Conservation (phyloP, 1,140 invertebrate species). For the Zaprionus lachaisei region DNA sequence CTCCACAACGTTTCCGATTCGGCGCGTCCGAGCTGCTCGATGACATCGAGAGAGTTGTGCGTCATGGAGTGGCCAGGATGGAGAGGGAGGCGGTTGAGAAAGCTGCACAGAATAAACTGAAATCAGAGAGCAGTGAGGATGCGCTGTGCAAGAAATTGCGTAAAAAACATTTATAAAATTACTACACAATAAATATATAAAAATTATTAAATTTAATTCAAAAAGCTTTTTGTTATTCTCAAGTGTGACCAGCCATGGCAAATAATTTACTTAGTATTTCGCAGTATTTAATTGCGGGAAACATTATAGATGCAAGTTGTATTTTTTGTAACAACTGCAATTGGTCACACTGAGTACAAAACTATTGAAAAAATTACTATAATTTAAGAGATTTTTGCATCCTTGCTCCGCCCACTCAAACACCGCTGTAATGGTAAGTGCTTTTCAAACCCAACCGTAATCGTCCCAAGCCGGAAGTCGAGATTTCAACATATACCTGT, state of each 20-base stretch:
- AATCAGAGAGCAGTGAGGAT: neutral
- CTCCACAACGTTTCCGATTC: conserved; percentile 94
- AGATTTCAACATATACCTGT: conserved; percentile 23
- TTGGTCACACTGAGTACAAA: conserved; percentile 44
- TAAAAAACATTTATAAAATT: conserved; percentile 4
- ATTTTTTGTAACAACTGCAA: neutral
- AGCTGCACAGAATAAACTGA: neutral
- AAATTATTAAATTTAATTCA: neutral
- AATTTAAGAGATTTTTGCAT: conserved; percentile 48
- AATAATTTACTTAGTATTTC: conserved; percentile 2
- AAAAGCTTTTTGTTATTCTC: neutral
- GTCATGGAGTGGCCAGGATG: conserved; percentile 52
- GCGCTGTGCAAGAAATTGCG: conserved; percentile 35
- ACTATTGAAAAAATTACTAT: conserved; percentile 52
- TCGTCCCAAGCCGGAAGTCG: conserved; percentile 46
- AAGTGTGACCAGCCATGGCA: conserved; percentile 9
- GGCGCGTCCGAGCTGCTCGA: conserved; percentile 95
- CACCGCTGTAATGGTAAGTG: conserved; percentile 71
- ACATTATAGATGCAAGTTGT: neutral
- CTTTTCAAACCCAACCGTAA: conserved; percentile 28
- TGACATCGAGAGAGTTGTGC: conserved; percentile 87
- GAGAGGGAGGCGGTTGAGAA: conserved; percentile 47
- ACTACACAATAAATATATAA: neutral
- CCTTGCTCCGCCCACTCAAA: conserved; percentile 47
- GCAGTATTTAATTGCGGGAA: conserved; percentile 6